Evolutionary conservation across 2,113 vertebrate species (phyloP), one percentile per base, ranked within the genome.

Genomic region (Emydocephalus ijimae): DNA sequence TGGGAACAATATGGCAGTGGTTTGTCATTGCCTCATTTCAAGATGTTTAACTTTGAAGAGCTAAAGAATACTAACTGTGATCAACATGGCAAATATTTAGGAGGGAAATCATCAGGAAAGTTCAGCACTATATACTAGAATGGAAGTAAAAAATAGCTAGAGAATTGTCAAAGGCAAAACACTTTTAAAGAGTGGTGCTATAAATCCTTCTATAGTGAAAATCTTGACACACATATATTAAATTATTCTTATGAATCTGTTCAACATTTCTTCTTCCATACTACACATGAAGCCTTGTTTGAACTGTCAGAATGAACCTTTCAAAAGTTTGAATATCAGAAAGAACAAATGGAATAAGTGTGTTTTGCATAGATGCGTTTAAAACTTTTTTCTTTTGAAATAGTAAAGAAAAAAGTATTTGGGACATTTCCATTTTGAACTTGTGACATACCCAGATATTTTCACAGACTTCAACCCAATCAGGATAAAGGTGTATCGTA

Each of bases 391-490:
- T 43, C 24, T n/a, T n/a, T 48, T 52, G 52, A 43, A 93, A 87
- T 95, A 95, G 92, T 95, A 96, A 52, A 93, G 81, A 89, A 92
- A 26, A 95, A 95, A 86, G n/a, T 2, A 87, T 93, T n/a, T 59
- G 59, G 14, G 87, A 59, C 64, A 54, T 92, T 95, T 93, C 93
- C 95, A 91, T 48, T 94, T 56, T 15, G 29, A 69, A n/a, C 64
- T 69, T 69, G 64, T 69, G 29, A 34, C 89, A 95, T 26, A 43
- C 11, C 86, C 43, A 89, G 10, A 15, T 94, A 94, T 1, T 4
- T 93, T 88, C 23, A 21, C 7, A 11, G 85, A 85, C 89, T 95
- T 34, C 52, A 54, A 64, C 89, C 86, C 95, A 96, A 93, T 34
- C 20, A 94, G 94, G 95, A 93, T 89, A 94, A 95, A 95, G 94